These are phyloP conservation scores for Helostoma temminkii DNA, from an alignment of 2,797 vertebrate species.

Conservation along the genomic window DNA sequence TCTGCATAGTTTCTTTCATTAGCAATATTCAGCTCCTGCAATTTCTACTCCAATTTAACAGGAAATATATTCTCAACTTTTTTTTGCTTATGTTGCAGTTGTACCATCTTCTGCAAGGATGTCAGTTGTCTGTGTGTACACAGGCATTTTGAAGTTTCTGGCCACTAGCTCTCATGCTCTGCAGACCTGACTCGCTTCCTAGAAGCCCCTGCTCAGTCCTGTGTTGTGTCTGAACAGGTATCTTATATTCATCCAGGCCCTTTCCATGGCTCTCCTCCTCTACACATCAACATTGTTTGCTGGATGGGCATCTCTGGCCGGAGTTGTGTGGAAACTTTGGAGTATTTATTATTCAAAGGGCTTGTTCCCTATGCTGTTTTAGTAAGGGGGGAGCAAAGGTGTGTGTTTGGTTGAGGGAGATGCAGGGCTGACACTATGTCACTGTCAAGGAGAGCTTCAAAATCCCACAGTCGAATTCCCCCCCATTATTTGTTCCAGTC, in stretches of 20 bases:
- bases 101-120: constrained; percentile 56
- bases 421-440: constrained; percentile 82
- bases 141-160: constrained; percentile 72
- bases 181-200: constrained; percentile 50
- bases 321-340: constrained; percentile 79
- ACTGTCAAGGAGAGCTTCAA: constrained; percentile 80
- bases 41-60: constrained; percentile 32
- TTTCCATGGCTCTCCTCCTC: constrained; percentile 67
- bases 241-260: constrained; percentile 81
- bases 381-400: constrained; percentile 80
- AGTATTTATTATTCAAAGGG: constrained; percentile 90
- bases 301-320: constrained; percentile 80
- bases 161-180: constrained; percentile 61
- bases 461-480: constrained; percentile 72
- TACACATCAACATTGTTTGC: constrained; percentile 89
- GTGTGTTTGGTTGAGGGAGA: constrained; percentile 78
- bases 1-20: constrained; percentile 20
- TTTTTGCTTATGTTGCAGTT: constrained; percentile 73
- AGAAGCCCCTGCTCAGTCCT: constrained; percentile 47
- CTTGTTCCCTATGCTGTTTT: constrained; percentile 88
- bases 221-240: constrained; percentile 76
- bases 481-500: constrained; percentile 80
- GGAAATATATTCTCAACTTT: constrained; percentile 48
- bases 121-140: constrained; percentile 74
- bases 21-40: constrained; percentile 4